Evolutionary conservation across 2,113 vertebrate species (phyloP).

Genomic region (Suricata suricatta): DNA sequence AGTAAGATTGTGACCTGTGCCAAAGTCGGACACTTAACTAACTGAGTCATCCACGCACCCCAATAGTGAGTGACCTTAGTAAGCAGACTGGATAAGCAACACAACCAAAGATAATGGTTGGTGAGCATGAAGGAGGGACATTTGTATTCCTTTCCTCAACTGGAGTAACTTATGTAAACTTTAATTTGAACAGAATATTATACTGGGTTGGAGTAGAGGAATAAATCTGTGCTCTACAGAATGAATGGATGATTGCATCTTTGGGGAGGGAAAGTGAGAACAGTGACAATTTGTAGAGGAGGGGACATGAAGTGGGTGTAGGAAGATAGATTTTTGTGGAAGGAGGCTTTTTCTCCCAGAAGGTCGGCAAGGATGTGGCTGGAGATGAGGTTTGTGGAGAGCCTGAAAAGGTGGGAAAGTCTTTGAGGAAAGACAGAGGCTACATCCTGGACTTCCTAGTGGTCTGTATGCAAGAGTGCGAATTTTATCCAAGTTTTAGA

Average conservation of each 20-base stretch:
- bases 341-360: neutral
- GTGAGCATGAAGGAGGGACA: neutral
- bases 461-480: neutral
- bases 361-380: neutral
- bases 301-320: neutral
- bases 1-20: no score
- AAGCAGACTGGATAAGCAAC: neutral
- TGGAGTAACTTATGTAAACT: neutral
- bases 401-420: neutral
- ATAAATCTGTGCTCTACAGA: neutral
- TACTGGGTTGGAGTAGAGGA: accelerated
- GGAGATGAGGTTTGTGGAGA: neutral
- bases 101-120: neutral
- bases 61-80: neutral
- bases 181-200: neutral
- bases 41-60: no score
- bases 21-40: no score
- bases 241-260: neutral
- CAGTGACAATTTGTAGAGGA: neutral
- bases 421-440: neutral
- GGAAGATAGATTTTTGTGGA: constrained; percentile 31
- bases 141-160: neutral
- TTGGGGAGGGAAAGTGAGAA: neutral
- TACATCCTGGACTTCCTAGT: neutral
- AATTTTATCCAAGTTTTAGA: constrained; percentile 13